Evolutionary conservation across 2,797 vertebrate species (phyloP).

Genomic region (Coranthus polyacanthus): DNA sequence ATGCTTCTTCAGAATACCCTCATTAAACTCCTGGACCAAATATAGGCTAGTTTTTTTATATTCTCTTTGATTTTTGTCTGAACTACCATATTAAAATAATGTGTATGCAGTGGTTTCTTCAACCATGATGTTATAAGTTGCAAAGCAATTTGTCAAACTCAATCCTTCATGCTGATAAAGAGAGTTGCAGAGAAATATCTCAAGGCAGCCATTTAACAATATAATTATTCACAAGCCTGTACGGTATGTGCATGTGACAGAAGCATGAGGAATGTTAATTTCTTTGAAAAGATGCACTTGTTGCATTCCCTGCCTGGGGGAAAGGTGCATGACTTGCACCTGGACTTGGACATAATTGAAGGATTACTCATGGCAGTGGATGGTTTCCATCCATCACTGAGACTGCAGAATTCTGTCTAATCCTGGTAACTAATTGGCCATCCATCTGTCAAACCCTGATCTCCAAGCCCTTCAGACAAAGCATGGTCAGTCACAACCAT

Average conservation of each 20-base stretch:
- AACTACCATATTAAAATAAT: conserved; percentile 48
- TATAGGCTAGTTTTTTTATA: conserved; percentile 46
- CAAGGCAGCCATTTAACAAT: conserved; percentile 18
- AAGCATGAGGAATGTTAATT: conserved; percentile 14
- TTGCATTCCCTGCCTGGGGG: conserved; percentile 21
- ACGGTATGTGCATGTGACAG: conserved; percentile 3
- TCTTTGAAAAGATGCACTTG: conserved; percentile 31
- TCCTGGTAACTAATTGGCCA: conserved; percentile 56
- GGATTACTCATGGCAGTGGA: conserved; percentile 28
- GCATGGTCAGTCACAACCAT: conserved; percentile 37
- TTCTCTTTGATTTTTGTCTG: conserved; percentile 56
- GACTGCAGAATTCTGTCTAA: conserved; percentile 40
- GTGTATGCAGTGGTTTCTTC: conserved; percentile 44
- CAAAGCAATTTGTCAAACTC: conserved; percentile 51
- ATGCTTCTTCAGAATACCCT: conserved; percentile 63
- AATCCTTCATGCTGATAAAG: conserved; percentile 30
- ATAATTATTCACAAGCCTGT: conserved; percentile 16
- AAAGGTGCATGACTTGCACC: conserved; percentile 15
- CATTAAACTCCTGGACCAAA: conserved; percentile 60
- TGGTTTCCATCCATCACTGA: conserved; percentile 51
- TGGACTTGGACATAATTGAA: conserved; percentile 16
- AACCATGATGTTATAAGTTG: conserved; percentile 58
- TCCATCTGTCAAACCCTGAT: conserved; percentile 53
- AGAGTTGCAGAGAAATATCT: conserved; percentile 22
- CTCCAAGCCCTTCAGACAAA: conserved; percentile 46